Conservation (phyloP, 2,888 invertebrate species). For the Drosophila limbata region DNA sequence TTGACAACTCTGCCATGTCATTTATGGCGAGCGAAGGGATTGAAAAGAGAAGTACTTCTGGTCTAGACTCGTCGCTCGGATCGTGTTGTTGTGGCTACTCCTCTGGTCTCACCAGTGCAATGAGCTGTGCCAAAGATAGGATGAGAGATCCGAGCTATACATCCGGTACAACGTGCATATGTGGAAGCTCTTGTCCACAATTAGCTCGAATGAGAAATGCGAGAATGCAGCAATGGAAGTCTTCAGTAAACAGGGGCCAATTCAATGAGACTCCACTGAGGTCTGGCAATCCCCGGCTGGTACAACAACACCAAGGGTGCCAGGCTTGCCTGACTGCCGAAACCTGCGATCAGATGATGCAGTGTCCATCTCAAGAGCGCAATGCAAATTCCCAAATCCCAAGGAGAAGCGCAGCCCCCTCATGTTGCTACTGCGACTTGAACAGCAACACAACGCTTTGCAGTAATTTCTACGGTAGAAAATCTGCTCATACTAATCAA, state of each 20-base stretch:
- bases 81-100: neutral
- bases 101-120: neutral
- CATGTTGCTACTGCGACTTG: neutral
- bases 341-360: neutral
- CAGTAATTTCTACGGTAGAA: neutral
- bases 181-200: neutral
- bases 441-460: conserved; percentile 12
- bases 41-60: neutral
- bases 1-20: neutral
- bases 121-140: neutral
- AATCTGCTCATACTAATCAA: neutral
- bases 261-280: no score
- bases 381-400: neutral
- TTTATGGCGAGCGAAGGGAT: neutral
- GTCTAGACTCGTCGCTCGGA: neutral
- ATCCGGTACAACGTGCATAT: neutral
- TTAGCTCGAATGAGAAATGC: neutral
- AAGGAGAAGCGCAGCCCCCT: neutral
- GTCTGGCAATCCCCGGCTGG: neutral
- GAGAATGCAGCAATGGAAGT: neutral
- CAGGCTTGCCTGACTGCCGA: neutral
- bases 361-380: neutral
- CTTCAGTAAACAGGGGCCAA: neutral
- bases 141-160: neutral
- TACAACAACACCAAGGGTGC: neutral